Evolutionary conservation across 2,113 vertebrate species (phyloP).

Genomic region (Cololabis saira): DNA sequence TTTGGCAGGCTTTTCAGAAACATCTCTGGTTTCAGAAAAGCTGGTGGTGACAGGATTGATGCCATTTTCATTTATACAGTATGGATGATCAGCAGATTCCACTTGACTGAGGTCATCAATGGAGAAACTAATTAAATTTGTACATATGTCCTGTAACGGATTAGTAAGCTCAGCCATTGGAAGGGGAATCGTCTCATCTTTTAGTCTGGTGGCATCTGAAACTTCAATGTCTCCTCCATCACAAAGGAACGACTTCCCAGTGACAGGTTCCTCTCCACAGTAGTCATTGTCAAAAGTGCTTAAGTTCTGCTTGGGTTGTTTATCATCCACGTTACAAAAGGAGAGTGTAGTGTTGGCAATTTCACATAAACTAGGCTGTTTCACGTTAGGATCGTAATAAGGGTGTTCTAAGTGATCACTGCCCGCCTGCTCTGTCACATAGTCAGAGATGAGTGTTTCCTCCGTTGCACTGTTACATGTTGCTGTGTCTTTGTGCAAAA

Average conservation of each 20-base stretch:
- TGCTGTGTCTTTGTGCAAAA: constrained; percentile 44
- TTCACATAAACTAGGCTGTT: neutral
- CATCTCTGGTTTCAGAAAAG: neutral
- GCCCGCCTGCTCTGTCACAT: constrained; percentile 24
- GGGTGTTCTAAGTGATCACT: constrained; percentile 56
- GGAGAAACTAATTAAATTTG: constrained; percentile 17
- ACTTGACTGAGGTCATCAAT: neutral
- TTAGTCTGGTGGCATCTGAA: constrained; percentile 35
- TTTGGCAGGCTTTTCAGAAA: constrained; percentile 3
- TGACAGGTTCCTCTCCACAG: constrained; percentile 3
- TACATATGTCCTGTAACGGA: constrained; percentile 12
- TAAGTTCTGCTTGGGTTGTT: neutral
- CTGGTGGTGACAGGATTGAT: neutral
- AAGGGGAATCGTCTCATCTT: constrained; percentile 50
- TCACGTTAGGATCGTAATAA: constrained; percentile 37
- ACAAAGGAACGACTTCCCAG: constrained; percentile 45
- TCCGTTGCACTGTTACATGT: constrained; percentile 11
- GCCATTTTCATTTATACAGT: constrained; percentile 24
- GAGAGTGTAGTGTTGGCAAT: neutral
- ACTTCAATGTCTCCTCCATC: constrained; percentile 61
- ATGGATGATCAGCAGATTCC: constrained; percentile 46
- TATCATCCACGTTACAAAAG: constrained; percentile 4
- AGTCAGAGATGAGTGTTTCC: constrained; percentile 39
- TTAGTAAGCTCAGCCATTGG: constrained; percentile 13
- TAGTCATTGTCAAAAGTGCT: neutral